Evolutionary conservation across 1,140 invertebrate species (phyloP), one percentile per base, ranked within the genome.

Genomic region (Philaenus spumarius): DNA sequence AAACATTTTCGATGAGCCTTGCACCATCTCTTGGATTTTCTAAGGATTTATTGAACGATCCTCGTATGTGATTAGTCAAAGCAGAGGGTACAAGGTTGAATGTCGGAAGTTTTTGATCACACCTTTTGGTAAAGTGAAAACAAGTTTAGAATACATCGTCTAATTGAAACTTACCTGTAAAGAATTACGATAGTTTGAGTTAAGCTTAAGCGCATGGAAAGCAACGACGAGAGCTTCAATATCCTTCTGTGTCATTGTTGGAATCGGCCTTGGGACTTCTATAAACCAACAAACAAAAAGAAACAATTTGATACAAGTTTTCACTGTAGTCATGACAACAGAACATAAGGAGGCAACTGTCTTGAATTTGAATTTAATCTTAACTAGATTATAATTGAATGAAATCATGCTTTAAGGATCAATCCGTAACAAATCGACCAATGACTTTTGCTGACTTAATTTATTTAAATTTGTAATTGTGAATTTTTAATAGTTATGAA

Each of bases 151-250:
- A n/a, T n/a, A n/a, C n/a, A n/a, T n/a, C n/a, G n/a, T n/a, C n/a
- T n/a, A n/a, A n/a, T n/a, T n/a, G n/a, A n/a, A n/a, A 65, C 34
- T 63, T 72, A 77, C 77, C 64, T 78, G 74, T 60, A 79, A 66
- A 46, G 77, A 74, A 58, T 64, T 75, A 40, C 75, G 68, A 55
- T 75, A 71, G 26, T 70, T 66, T 47, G 77, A 71, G 58, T 73
- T 75, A 20, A 73, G 66, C 55, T 68, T 74, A 39, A 79, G 73
- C 19, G 73, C 71, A 62, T 68, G 70, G 60, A 80, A 79, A 45
- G 74, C 72, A 20, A 69, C 68, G 19, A 74, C 72, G 15, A 80
- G 54, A 50, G 74, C 72, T 62, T 72, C 63, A 23, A 79, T 72
- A 35, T 71, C 73, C 1, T 62, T 61, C 64, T 78, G 74, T 24